A percentile compares a stretch with the other conserved stretches of the same genome.
Conservation (phyloP, 2,113 vertebrate species). For the Phylloscopus trochiloides region DNA sequence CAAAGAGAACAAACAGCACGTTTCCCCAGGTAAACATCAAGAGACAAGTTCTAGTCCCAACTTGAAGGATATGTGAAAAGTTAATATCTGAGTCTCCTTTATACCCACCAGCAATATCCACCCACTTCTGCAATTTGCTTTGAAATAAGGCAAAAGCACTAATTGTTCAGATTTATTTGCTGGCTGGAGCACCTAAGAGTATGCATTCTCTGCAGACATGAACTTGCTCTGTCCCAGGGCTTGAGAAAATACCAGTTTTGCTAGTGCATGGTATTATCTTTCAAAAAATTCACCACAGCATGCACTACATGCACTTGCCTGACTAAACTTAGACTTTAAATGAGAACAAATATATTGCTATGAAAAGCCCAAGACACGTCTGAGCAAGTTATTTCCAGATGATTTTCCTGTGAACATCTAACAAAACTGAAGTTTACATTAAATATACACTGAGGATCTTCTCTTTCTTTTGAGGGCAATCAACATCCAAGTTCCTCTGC, state of each 20-base stretch:
- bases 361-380: background rate
- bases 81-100: background rate
- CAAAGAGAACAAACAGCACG: background rate
- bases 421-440: slow-evolving; percentile 18
- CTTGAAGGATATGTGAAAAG: background rate
- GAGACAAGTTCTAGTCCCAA: background rate
- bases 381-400: background rate
- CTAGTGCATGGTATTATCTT: background rate
- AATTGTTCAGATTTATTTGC: background rate
- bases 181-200: background rate
- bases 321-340: background rate
- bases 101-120: slow-evolving; percentile 10
- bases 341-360: background rate
- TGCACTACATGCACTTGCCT: background rate
- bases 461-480: slow-evolving; percentile 24
- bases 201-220: background rate
- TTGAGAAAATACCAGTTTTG: slow-evolving; percentile 10
- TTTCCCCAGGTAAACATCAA: background rate
- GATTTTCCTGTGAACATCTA: background rate
- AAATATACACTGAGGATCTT: slow-evolving; percentile 5
- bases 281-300: background rate
- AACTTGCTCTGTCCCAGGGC: background rate
- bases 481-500: background rate
- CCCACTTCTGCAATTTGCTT: slow-evolving; percentile 17
- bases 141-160: background rate